A percentile compares a stretch with the other conserved stretches of the same genome.
Conservation (phyloP, 2,113 vertebrate genomes). For the Bubo bubo region DNA sequence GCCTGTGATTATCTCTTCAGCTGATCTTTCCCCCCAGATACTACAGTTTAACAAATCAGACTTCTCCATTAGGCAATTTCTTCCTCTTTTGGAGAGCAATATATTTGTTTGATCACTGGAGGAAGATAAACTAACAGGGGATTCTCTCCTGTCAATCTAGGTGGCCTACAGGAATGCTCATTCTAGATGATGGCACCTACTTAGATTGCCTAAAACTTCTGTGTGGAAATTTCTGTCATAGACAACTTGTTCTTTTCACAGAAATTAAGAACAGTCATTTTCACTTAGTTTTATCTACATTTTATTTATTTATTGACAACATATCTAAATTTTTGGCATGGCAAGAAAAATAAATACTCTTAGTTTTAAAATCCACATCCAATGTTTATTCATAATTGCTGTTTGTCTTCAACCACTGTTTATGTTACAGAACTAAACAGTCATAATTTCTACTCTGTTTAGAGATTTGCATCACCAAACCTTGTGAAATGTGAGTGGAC, state of each 20-base stretch:
- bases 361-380: background rate
- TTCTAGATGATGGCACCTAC: background rate
- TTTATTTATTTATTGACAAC: background rate
- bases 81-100: background rate
- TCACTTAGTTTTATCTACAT: background rate
- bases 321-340: background rate
- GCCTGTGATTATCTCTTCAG: background rate
- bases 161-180: background rate
- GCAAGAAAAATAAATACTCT: background rate
- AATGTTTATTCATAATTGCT: background rate
- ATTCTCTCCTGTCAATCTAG: background rate
- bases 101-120: background rate
- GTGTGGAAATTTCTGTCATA: background rate
- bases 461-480: background rate
- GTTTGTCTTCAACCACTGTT: background rate
- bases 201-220: background rate
- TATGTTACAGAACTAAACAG: background rate
- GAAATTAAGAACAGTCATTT: background rate
- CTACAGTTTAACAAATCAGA: background rate
- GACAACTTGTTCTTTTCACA: background rate
- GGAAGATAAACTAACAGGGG: background rate
- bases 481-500: background rate
- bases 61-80: background rate
- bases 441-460: background rate
- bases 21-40: background rate